Evolutionary conservation across 2,888 invertebrate species (phyloP), one percentile per base, ranked within the genome.

Genomic region (Nephrocerus scutellatus): DNA sequence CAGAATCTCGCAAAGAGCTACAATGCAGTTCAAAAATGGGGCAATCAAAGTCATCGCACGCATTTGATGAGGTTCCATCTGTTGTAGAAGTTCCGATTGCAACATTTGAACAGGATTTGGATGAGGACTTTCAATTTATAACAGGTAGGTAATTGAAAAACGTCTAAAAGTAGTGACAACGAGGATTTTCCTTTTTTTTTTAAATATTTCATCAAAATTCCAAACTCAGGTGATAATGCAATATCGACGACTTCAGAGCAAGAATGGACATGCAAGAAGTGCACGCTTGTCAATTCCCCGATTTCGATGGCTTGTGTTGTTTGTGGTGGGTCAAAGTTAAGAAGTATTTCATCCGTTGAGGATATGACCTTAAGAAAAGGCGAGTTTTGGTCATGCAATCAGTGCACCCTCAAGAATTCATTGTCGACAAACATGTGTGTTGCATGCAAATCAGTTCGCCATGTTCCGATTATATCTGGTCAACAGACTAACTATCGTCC

Each of bases 231-330:
- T n/a, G n/a, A n/a, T n/a, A n/a, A n/a, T n/a, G n/a, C n/a, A n/a
- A n/a, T n/a, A n/a, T 16, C 59, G 63, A 6, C 55, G 44, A 15
- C 54, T 14, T 62, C 9, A 47, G 55, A 9, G 53, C 69, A 69
- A 39, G 71, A 77, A 44, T 93, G 92, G 92, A 78, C 85, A 10
- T 93, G 92, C 63, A 76, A 78, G 47, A 85, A 88, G 52, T 93
- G 93, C 62, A 92, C 92, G 3, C 71, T 91, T 41, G 76, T 88
- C 16, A 93, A 93, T 68, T 77, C 81, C 13, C 72, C 75, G 0
- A 70, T 75, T 15, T 77, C 80, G 1, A 72, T 77, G 43, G 80
- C 81, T 0, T 93, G 93, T 63, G 82, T 84, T 9, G 89, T 87
- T 0, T 93, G 93, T 63, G 86, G 86, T 25, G 86, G 86, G n/a